Percentiles rank a stretch among this genome's conserved stretches.
These are phyloP conservation scores for Huso huso DNA, from an alignment of 2,797 vertebrate genomes.

Conservation along the genomic window DNA sequence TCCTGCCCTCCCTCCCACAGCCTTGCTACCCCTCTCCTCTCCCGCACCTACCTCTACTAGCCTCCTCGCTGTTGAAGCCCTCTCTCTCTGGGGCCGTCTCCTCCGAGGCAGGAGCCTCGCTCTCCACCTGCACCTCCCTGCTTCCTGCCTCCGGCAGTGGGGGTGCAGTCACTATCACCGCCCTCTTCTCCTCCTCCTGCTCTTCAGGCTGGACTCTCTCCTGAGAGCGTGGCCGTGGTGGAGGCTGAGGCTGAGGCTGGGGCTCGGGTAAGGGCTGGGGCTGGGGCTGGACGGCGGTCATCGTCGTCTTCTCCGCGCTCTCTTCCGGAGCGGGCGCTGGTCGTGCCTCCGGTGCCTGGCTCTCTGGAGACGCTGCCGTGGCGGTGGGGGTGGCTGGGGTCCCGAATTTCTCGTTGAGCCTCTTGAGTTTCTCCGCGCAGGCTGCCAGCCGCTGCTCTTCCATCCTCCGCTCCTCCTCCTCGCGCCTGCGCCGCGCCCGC, in stretches of 20 bases:
- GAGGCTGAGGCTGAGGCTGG: conserved; percentile 14
- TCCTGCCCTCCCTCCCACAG: too few relatives aligned
- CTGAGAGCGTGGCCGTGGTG: conserved; percentile 27
- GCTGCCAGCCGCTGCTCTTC: conserved; percentile 93
- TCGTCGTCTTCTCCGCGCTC: conserved; percentile 43
- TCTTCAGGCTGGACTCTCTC: conserved; percentile 26
- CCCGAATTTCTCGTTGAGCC: conserved; percentile 83
- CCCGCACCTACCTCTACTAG: background rate
- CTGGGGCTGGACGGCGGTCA: conserved; percentile 45
- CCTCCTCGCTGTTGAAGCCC: conserved; percentile 53
- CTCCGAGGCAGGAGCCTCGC: conserved; percentile 38
- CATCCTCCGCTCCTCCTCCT: conserved; percentile 91
- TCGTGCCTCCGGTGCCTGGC: conserved; percentile 20
- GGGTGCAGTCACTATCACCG: conserved; percentile 12
- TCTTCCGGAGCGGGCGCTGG: conserved; percentile 24
- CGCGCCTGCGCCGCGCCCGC: conserved; percentile 82
- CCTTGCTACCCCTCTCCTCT: conserved; percentile 36
- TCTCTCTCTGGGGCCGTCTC: conserved; percentile 46
- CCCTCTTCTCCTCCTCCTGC: conserved; percentile 22
- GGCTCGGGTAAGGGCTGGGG: conserved; percentile 9
- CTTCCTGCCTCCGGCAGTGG: conserved; percentile 35
- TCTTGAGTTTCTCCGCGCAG: conserved; percentile 93
- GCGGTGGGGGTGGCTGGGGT: conserved; percentile 14
- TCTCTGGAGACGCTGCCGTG: conserved; percentile 24
- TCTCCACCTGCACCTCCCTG: conserved; percentile 45